Evolutionary conservation across 2,888 invertebrate genomes (phyloP).

Genomic region (Barypeithes pellucidus): DNA sequence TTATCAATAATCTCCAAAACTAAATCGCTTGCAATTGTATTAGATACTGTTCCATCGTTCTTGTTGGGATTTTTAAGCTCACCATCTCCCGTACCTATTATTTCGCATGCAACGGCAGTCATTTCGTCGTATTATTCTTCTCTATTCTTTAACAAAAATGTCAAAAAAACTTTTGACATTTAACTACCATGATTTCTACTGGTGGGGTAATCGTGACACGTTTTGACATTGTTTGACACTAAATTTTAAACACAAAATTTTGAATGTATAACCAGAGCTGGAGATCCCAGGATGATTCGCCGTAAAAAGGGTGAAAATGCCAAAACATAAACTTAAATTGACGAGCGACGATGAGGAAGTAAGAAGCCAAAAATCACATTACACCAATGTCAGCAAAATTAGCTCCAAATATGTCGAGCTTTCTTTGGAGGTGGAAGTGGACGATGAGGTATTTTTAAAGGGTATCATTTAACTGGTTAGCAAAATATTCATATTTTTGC

Average conservation of each 20-base stretch:
- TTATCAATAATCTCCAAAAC: constrained; percentile 68
- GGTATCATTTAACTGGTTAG: too few species aligned
- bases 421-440: constrained; percentile 66
- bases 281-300: constrained; percentile 47
- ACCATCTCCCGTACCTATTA: constrained; percentile 59
- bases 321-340: constrained; percentile 49
- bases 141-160: constrained; percentile 19
- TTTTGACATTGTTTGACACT: constrained; percentile 23
- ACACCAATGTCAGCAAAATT: constrained; percentile 46
- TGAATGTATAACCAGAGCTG: constrained; percentile 36
- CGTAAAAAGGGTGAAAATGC: constrained; percentile 47
- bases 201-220: constrained; percentile 12
- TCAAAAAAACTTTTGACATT: constrained; percentile 32
- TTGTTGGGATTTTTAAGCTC: constrained; percentile 52
- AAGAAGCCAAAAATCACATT: constrained; percentile 50
- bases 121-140: constrained; percentile 26
- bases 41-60: constrained; percentile 53
- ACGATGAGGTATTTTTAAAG: constrained; percentile 50
- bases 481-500: too few species aligned
- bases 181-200: constrained; percentile 1
- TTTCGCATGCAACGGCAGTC: constrained; percentile 42
- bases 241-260: constrained; percentile 37
- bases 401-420: constrained; percentile 60
- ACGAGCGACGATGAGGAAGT: constrained; percentile 48
- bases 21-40: constrained; percentile 63